phyloP scores from a whole-genome alignment of 2,797 vertebrate species.

The Netta rufina region DNA sequence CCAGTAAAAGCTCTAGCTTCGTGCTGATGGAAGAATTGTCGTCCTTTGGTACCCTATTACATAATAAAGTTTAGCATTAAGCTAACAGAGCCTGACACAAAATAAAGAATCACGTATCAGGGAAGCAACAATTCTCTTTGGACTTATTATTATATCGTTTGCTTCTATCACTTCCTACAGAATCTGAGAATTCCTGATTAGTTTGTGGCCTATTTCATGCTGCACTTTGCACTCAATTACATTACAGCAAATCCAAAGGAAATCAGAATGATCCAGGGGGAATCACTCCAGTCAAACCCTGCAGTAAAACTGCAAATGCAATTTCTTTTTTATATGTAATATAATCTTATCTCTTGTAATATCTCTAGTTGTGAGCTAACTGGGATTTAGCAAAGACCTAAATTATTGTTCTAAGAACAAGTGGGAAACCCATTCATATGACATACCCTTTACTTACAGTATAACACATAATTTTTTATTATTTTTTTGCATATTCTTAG shows the following conservation, averaged over 20 bases:
- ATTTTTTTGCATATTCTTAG: background rate
- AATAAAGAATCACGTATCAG: background rate
- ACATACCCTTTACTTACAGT: background rate
- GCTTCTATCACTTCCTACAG: rapidly evolving
- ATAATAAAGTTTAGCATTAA: background rate
- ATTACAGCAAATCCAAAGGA: background rate
- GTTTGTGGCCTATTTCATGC: background rate
- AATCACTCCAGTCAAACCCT: background rate
- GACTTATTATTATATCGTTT: rapidly evolving
- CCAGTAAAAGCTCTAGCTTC: background rate
- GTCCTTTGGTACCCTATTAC: background rate
- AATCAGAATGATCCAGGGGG: background rate
- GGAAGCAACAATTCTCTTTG: background rate
- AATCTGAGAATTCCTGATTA: background rate
- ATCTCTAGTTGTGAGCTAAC: background rate
- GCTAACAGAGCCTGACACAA: background rate
- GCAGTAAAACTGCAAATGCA: background rate
- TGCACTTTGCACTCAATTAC: background rate
- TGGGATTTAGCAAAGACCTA: background rate
- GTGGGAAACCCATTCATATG: background rate
- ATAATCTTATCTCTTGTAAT: rapidly evolving
- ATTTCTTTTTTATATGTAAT: background rate
- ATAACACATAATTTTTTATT: background rate
- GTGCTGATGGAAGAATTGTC: rapidly evolving
- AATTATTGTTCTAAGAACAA: background rate